These are phyloP conservation scores for Ophion slaviceki DNA, from an alignment of 2,888 invertebrate species.

Conservation along the genomic window DNA sequence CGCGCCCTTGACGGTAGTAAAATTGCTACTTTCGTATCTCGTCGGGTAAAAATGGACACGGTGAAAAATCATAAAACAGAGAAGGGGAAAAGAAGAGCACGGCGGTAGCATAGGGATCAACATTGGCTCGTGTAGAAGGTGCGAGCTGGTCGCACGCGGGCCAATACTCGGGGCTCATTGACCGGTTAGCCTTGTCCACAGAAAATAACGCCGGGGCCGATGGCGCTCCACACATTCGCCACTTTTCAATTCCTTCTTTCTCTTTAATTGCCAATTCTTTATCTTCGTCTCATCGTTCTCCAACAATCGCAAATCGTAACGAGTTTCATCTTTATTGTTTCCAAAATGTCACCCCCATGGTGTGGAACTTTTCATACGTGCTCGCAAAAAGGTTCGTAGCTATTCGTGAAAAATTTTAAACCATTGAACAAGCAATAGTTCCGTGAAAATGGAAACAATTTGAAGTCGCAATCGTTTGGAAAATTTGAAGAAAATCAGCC, in stretches of 20 bases:
- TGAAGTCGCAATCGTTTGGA: too few species aligned
- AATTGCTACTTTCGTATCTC: not conserved
- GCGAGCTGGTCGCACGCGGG: not conserved
- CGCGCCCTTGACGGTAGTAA: not conserved
- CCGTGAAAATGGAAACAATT: too few species aligned
- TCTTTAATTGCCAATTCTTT: not conserved
- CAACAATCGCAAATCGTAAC: not conserved
- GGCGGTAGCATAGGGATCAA: not conserved
- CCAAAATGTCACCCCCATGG: not conserved
- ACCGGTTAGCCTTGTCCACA: conserved; percentile 70
- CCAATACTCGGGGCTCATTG: conserved; percentile 67
- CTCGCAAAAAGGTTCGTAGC: too few species aligned
- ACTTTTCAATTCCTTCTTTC: not conserved
- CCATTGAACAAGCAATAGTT: too few species aligned
- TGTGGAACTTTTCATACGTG: too few species aligned
- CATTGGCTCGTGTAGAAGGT: not conserved
- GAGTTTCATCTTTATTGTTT: not conserved
- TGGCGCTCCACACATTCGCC: not conserved
- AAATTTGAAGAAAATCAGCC: too few species aligned
- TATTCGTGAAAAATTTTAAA: too few species aligned
- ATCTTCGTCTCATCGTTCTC: not conserved
- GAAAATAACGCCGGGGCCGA: not conserved
- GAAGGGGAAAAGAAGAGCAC: not conserved
- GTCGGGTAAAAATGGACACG: not conserved
- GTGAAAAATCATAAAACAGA: not conserved